Evolutionary conservation across 2,797 vertebrate species (phyloP).

Genomic region (Danio aesculapii): DNA sequence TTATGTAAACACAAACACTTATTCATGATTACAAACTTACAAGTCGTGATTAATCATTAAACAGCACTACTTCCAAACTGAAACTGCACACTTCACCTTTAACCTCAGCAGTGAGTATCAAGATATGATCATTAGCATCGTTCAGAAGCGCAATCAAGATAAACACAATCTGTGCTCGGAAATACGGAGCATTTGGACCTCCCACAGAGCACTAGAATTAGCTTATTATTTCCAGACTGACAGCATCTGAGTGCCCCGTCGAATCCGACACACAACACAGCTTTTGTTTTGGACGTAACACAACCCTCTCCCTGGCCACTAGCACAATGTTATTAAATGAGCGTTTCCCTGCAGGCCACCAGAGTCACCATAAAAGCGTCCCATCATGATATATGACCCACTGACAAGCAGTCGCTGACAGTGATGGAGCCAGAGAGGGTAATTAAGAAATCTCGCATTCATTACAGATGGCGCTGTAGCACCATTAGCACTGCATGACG

Average conservation of each 20-base stretch:
- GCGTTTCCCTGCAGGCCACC: constrained; percentile 64
- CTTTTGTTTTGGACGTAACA: constrained; percentile 60
- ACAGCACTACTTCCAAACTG: neutral
- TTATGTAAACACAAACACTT: too few relatives aligned
- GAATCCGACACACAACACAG: constrained; percentile 44
- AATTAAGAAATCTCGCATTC: constrained; percentile 44
- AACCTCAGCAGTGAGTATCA: neutral
- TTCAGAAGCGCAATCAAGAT: constrained; percentile 1
- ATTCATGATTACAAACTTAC: too few relatives aligned
- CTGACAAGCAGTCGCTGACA: constrained; percentile 41
- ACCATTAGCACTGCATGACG: constrained; percentile 9
- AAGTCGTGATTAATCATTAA: too few relatives aligned
- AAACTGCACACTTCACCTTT: neutral
- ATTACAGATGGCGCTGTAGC: constrained; percentile 25
- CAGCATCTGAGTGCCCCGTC: constrained; percentile 6
- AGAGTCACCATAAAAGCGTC: constrained; percentile 62
- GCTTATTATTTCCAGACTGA: constrained; percentile 21
- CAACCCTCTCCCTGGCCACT: constrained; percentile 39
- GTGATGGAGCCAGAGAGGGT: constrained; percentile 27
- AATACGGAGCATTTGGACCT: constrained; percentile 41
- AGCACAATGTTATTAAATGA: constrained; percentile 60
- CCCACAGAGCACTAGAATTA: constrained; percentile 50
- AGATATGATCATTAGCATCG: neutral
- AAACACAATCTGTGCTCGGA: neutral
- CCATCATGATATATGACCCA: constrained; percentile 49